Base-by-base conservation (phyloP, 2,797 vertebrate species). In the Phoxinus dragarum region DNA sequence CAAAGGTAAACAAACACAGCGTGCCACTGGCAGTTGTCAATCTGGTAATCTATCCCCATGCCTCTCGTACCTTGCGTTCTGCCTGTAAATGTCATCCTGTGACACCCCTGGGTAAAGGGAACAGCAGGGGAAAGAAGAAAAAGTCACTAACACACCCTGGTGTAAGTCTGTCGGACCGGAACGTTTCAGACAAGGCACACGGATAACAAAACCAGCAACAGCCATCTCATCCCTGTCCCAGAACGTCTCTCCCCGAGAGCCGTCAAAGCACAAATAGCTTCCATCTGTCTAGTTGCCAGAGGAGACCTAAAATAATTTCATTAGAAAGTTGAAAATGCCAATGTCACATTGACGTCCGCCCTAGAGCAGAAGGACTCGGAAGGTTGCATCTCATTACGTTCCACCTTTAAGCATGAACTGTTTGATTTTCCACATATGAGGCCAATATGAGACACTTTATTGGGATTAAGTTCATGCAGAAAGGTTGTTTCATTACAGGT, bases 51-150 rank as follows among this genome's bases (percentile, higher is more conserved):
- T 76, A 88, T 89, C 80, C 81, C 36, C 40, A 36, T 66, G 66
- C 66, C 77, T 76, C 81, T 61, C 3, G 87, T 77, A 88, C 88
- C 87, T 49, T 49, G 59, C 71, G 75, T 84, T 81, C 84, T 56
- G 72, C 27, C 40, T 86, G 54, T 88, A 91, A 91, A 91, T 90
- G 90, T 89, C 89, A 89, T 19, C 34, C 74, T 59, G 27, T 78
- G 80, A 86, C 49, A 83, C 87, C 49, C 16, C 82, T 59, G 77
- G 59, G 42, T 84, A 78, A 87, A 23, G 68, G 59, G 16, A 88
- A 81, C 52, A 54, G 36, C n/a, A 59, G 27, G 73, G 59, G 19
- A 49, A 59, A 80, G 61, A 80, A 80, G 27, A 61, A 80, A 75
- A 76, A 68, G 21, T 34, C 49, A 49, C 44, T 64, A 17, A 34